A percentile compares a stretch with the other conserved stretches of the same genome.
These are phyloP conservation scores for Enteromius thamalakanensis DNA, from an alignment of 2,797 vertebrate species.

Conservation along the genomic window DNA sequence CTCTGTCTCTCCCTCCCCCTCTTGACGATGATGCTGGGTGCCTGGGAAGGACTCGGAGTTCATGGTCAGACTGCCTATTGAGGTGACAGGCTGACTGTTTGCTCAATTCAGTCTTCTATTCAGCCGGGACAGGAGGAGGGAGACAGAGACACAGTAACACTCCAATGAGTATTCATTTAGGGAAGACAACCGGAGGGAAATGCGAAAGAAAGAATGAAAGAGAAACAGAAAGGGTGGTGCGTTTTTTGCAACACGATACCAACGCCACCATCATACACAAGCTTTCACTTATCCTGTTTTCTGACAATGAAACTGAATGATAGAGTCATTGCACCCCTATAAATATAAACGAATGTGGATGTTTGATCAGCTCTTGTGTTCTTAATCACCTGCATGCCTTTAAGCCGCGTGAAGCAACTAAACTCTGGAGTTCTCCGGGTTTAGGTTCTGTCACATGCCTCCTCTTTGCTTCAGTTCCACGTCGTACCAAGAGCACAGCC, in stretches of 20 bases:
- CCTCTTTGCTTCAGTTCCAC: conserved; percentile 80
- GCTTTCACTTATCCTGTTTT: conserved; percentile 50
- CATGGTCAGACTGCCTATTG: conserved; percentile 85
- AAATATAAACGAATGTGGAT: conserved; percentile 38
- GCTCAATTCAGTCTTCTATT: conserved; percentile 81
- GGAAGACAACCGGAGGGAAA: conserved; percentile 68
- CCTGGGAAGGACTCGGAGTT: conserved; percentile 85
- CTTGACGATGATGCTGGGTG: conserved; percentile 75
- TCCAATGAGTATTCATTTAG: conserved; percentile 79
- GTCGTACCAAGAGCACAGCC: conserved; percentile 75
- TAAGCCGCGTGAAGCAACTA: conserved; percentile 67
- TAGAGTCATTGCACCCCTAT: not conserved
- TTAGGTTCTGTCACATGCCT: conserved; percentile 88
- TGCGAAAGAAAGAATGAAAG: conserved; percentile 56
- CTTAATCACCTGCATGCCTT: conserved; percentile 73
- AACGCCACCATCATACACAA: conserved; percentile 62
- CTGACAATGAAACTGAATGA: conserved; percentile 5
- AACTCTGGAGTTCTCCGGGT: conserved; percentile 63
- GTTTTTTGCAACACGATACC: conserved; percentile 70
- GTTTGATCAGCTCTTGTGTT: conserved; percentile 45
- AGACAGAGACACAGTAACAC: conserved; percentile 73
- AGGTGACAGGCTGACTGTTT: conserved; percentile 85
- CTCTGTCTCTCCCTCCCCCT: conserved; percentile 68
- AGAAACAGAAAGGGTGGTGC: conserved; percentile 50
- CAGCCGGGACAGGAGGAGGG: conserved; percentile 64